Conservation (phyloP, 2,113 vertebrate species). For the Ramphastos sulfuratus region DNA sequence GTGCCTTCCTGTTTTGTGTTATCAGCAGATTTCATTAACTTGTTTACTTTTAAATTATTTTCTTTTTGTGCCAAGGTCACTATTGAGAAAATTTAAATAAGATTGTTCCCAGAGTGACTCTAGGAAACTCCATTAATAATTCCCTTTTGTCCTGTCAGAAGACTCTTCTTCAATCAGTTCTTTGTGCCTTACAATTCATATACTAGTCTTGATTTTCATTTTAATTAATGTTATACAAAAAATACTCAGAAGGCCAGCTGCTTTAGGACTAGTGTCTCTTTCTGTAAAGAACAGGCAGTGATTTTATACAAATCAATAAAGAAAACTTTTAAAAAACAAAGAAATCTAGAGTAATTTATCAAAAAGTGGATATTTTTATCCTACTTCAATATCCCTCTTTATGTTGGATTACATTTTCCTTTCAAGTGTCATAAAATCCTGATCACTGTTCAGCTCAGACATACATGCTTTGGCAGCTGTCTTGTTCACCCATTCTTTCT, state of each 20-base stretch:
- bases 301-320: not conserved
- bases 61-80: not conserved
- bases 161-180: not conserved
- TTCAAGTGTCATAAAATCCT: constrained; percentile 1
- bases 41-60: not conserved
- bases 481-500: not conserved
- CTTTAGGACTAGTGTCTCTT: not conserved
- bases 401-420: not conserved
- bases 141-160: not conserved
- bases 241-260: not conserved
- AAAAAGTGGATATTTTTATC: not conserved
- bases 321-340: not conserved
- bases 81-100: constrained; percentile 42
- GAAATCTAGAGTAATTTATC: not conserved
- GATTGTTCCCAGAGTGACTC: not conserved
- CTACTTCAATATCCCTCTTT: not conserved
- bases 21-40: not conserved
- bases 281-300: not conserved
- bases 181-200: not conserved
- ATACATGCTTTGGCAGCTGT: not conserved
- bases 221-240: constrained; percentile 15
- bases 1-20: not conserved
- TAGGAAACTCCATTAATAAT: constrained; percentile 5
- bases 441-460: not conserved
- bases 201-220: not conserved